Evolutionary conservation across 2,113 vertebrate species (phyloP).

Genomic region (Casuarius casuarius): DNA sequence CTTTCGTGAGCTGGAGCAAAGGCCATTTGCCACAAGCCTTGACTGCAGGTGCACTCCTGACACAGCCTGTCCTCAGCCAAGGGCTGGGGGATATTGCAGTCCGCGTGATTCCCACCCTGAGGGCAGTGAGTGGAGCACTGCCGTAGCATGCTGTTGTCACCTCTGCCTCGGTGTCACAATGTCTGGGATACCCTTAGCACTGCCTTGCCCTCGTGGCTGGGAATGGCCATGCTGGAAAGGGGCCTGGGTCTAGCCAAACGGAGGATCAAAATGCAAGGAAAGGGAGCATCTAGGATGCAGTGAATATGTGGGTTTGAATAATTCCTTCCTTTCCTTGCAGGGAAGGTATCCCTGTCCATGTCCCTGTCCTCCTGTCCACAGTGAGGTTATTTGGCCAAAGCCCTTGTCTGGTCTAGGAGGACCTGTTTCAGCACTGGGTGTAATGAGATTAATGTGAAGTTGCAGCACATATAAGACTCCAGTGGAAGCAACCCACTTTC

Average conservation of each 20-base stretch:
- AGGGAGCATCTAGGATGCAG: background rate
- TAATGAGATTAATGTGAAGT: background rate
- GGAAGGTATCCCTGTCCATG: background rate
- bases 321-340: background rate
- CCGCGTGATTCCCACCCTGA: background rate
- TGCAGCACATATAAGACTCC: fast-evolving
- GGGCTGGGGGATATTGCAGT: background rate
- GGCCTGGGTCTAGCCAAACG: background rate
- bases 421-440: background rate
- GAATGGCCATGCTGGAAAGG: background rate
- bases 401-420: background rate
- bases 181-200: background rate
- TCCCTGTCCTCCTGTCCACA: background rate
- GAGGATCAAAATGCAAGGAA: background rate
- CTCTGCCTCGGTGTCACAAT: background rate
- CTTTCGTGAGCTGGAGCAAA: background rate
- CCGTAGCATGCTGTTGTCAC: background rate
- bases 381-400: background rate
- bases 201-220: background rate
- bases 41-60: background rate
- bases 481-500: background rate
- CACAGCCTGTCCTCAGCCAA: fast-evolving
- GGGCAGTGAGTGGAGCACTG: background rate
- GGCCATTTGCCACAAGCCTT: background rate
- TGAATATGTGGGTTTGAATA: background rate